Evolutionary conservation across 2,113 vertebrate species (phyloP).

Genomic region (Otus sunia): DNA sequence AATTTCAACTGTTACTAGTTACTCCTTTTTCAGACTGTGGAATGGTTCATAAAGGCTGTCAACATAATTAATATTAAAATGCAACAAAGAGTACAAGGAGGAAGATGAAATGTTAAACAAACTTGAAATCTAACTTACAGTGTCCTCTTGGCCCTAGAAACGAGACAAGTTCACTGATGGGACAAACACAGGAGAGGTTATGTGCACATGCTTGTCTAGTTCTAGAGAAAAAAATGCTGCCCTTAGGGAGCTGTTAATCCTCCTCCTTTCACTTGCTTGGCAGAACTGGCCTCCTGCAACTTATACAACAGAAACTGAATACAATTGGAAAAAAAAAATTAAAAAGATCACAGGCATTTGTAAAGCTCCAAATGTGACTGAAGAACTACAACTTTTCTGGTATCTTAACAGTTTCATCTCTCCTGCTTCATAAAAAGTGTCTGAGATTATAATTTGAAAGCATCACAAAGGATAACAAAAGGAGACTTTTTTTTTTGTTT

Average conservation of each 20-base stretch:
- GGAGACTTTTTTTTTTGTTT: rapidly evolving
- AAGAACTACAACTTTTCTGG: background rate
- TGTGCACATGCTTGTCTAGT: background rate
- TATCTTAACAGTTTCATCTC: background rate
- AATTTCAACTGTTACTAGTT: background rate
- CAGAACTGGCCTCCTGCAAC: background rate
- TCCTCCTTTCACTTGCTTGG: background rate
- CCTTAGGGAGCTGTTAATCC: background rate
- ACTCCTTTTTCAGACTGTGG: background rate
- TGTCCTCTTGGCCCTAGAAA: background rate
- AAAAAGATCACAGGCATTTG: background rate
- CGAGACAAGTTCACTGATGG: background rate
- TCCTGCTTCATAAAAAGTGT: background rate
- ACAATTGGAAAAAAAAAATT: background rate
- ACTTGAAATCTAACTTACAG: background rate
- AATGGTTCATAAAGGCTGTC: background rate
- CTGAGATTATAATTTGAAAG: background rate
- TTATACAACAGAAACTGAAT: background rate
- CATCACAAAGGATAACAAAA: background rate
- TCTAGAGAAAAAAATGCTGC: background rate
- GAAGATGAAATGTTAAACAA: background rate
- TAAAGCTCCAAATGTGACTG: background rate
- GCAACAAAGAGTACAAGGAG: background rate
- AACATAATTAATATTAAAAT: background rate
- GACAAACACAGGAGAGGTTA: background rate